Conservation (phyloP, 2,797 vertebrate genomes). For the Alauda arvensis region DNA sequence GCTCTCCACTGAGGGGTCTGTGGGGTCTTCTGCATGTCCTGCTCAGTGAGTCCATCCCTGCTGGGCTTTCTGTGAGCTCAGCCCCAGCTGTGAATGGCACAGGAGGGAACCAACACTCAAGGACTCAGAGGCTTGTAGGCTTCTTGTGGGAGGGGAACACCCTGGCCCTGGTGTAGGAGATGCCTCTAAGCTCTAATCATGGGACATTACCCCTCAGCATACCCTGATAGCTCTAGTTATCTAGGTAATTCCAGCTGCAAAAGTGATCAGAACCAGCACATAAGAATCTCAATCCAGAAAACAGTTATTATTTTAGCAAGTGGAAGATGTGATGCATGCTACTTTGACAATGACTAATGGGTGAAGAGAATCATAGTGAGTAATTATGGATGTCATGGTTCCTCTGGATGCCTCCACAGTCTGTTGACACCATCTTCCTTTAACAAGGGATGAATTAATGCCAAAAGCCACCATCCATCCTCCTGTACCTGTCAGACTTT, state of each 20-base stretch:
- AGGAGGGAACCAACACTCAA: background rate
- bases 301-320: background rate
- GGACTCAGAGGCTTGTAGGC: background rate
- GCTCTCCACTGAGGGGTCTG: background rate
- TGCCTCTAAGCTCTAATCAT: background rate
- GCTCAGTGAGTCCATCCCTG: background rate
- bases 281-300: background rate
- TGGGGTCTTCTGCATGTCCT: background rate
- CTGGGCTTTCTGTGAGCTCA: background rate
- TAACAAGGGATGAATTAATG: background rate
- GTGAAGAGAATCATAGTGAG: background rate
- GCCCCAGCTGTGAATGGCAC: background rate
- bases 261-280: background rate
- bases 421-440: background rate
- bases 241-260: background rate
- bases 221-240: background rate
- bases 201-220: background rate
- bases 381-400: background rate
- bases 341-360: background rate
- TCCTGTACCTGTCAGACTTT: background rate
- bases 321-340: background rate
- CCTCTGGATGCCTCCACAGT: background rate
- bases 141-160: background rate
- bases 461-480: background rate
- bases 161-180: background rate